Conservation (phyloP, 2,797 vertebrate species). For the Diplodus puntazzo region DNA sequence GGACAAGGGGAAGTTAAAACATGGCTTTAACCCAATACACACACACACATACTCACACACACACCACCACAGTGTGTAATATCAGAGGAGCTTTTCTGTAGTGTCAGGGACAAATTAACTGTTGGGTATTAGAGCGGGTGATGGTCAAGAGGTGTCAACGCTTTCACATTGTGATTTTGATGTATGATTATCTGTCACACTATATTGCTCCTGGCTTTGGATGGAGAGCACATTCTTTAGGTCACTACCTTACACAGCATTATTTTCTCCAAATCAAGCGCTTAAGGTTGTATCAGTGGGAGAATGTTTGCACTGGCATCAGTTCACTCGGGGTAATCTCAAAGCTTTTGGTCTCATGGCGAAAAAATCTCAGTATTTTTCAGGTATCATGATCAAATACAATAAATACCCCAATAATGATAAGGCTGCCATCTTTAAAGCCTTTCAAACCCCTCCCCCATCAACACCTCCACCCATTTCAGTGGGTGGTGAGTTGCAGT, state of each 20-base stretch:
- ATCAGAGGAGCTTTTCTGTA: conserved; percentile 2
- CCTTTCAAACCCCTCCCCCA: not conserved
- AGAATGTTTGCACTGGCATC: too few relatives aligned
- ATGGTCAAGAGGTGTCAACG: not conserved
- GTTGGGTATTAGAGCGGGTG: not conserved
- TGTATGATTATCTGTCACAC: not conserved
- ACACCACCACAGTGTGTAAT: not conserved
- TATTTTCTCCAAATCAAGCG: not conserved
- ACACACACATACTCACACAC: not conserved
- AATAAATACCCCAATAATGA: not conserved
- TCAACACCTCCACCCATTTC: not conserved
- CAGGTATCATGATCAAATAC: not conserved
- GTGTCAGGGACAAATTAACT: not conserved
- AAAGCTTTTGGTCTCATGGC: not conserved
- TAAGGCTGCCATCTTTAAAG: not conserved
- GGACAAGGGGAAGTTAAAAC: conserved; percentile 29
- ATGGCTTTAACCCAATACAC: conserved; percentile 9
- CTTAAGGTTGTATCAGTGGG: not conserved
- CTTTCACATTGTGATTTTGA: not conserved
- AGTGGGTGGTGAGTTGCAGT: not conserved
- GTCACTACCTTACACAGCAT: not conserved
- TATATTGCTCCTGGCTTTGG: not conserved
- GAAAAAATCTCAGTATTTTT: not conserved
- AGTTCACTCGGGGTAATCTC: not conserved
- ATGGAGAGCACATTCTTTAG: not conserved